Base-by-base conservation (phyloP, 2,888 invertebrate genomes). In the Epinotia bilunana region DNA sequence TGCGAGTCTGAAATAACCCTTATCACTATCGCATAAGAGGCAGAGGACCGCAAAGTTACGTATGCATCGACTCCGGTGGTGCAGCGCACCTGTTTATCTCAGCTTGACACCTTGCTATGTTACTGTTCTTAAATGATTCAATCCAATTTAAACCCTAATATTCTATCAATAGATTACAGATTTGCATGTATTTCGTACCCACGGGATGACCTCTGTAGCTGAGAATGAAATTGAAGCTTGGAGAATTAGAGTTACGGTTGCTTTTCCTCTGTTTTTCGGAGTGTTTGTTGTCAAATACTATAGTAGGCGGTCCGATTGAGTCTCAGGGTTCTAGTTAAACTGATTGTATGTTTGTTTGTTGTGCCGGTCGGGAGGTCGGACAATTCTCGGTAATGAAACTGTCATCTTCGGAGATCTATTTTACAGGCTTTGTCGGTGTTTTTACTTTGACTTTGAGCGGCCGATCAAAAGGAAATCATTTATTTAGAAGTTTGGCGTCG, bases 41-140 rank as follows among this genome's bases (percentile, higher is more conserved):
- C 62, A 57, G 7, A 64, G 55, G 63, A 77, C 18, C 43, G 75
- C 49, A 71, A 43, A 75, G n/a, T 23, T 78, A 72, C 65, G 1
- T 78, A 80, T 78, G 79, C 81, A 72, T 78, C 84, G 72, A 82
- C 87, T 84, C 82, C 83, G 88, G 88, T 85, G 90, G 90, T 86
- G 84, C 83, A 83, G 85, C 84, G 87, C 90, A 90, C 88, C 85
- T 88, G 88, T 87, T 86, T 86, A 87, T 88, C 89, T 86, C 87
- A 84, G 86, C 82, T 87, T 89, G 88, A 90, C 91, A 92, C 89
- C 87, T 90, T 86, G 82, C 83, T 84, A 80, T 86, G 82, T 84
- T 84, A 80, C 80, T 77, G 71, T 39, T 77, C 64, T 74, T 43
- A 65, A 18, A 13, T 3, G 0, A 13, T 55, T 33, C 23, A 1